These are phyloP conservation scores for Cirrhinus molitorella DNA, from an alignment of 2,797 vertebrate species.

Conservation along the genomic window DNA sequence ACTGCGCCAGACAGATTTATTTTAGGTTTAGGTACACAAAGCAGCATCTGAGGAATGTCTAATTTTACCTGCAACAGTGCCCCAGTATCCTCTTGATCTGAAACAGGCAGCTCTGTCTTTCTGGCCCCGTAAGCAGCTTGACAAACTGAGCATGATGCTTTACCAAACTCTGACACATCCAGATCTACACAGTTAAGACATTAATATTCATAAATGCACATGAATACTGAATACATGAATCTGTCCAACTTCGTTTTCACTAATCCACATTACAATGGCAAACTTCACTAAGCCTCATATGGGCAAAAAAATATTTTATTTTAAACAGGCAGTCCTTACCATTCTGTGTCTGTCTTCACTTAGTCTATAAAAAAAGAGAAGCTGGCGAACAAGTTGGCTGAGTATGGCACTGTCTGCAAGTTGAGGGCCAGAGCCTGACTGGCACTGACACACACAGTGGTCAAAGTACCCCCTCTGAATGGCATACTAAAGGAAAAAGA, in stretches of 20 bases:
- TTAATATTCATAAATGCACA: background rate
- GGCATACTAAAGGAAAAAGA: constrained; percentile 80
- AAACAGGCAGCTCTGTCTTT: constrained; percentile 92
- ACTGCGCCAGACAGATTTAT: background rate
- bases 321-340: constrained; percentile 80
- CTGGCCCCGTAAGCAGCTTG: constrained; percentile 87
- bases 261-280: background rate
- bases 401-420: constrained; percentile 80
- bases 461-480: constrained; percentile 92
- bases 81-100: constrained; percentile 96
- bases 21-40: background rate
- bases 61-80: constrained; percentile 80
- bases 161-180: constrained; percentile 95
- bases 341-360: constrained; percentile 91
- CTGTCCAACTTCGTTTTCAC: background rate
- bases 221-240: background rate
- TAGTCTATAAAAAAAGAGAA: constrained; percentile 96
- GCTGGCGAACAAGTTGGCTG: constrained; percentile 88
- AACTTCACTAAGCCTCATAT: background rate
- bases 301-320: background rate
- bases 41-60: background rate
- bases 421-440: constrained; percentile 77
- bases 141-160: constrained; percentile 91
- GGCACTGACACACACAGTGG: constrained; percentile 79
- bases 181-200: constrained; percentile 81